Base-by-base conservation (phyloP, 2,888 invertebrate genomes). In the Neoitamus cyanurus region DNA sequence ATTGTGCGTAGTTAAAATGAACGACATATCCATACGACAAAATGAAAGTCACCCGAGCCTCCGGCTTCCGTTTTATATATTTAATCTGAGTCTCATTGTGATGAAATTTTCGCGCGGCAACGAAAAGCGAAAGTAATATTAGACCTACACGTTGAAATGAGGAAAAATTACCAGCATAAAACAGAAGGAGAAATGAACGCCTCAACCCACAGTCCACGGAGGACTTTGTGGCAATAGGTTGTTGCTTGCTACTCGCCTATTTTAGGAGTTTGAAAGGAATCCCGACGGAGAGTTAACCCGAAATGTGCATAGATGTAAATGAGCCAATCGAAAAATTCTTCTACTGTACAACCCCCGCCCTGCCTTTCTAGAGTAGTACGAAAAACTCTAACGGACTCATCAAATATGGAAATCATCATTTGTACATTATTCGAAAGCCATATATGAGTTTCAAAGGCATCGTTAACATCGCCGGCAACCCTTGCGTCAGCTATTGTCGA, bases 331-430 rank as follows among this genome's bases (percentile, higher is more conserved):
- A 25, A 20, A 58, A 58, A 58, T 58, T 20, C 58, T 20, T 58
- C 58, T 58, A 25, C 20, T 15, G 58, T 58, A n/a, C 42, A 25
- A 58, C 9, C 20, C 20, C 58, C 58, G 5, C 7, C 6, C 25
- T 20, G 20, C 9, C 9, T 25, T 1, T 58, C 7, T 15, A 2
- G 58, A 58, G 25, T 58, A 58, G 15, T 58, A 25, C 7, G 73
- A 73, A 34, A 73, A 73, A 73, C 34, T 31, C 34, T 36, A 34
- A 73, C 36, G 36, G 36, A 2, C 15, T 75, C 42, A 75, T 75
- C 75, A 75, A 75, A 75, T 75, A 75, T 75, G 75, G 75, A 75
- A 75, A 75, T 75, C 42, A 75, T 75, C 75, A 75, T 42, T 75
- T 75, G 42, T 4, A 13, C 20, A 5, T 34, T 73, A 73, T 34